Conservation (phyloP, 2,888 invertebrate genomes). For the Lampropteryx suffumata region DNA sequence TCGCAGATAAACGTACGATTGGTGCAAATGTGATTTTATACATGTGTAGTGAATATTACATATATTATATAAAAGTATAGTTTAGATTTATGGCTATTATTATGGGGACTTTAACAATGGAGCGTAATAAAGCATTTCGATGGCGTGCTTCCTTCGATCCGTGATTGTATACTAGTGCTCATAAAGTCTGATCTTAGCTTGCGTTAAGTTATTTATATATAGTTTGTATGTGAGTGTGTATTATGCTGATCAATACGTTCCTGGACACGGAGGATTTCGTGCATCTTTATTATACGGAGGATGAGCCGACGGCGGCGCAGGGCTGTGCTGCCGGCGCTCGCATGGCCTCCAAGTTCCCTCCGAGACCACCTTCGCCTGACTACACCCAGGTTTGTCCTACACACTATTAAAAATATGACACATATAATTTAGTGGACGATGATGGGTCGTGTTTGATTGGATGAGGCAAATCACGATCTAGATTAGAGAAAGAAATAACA, state of each 20-base stretch:
- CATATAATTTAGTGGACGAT: too few species aligned
- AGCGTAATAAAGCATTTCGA: slow-evolving; percentile 66
- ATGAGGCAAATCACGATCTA: too few species aligned
- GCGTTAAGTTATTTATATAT: slow-evolving; percentile 68
- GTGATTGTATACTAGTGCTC: slow-evolving; percentile 59
- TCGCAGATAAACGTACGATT: slow-evolving; percentile 57
- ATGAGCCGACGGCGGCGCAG: slow-evolving; percentile 69
- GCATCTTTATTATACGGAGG: slow-evolving; percentile 78
- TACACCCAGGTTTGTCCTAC: slow-evolving; percentile 69
- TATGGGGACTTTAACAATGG: slow-evolving; percentile 57
- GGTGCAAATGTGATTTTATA: slow-evolving; percentile 76
- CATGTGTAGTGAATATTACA: slow-evolving; percentile 59
- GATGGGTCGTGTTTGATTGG: too few species aligned
- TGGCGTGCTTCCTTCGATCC: slow-evolving; percentile 66
- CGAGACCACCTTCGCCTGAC: slow-evolving; percentile 70
- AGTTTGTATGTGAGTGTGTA: slow-evolving; percentile 61
- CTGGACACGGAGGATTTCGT: slow-evolving; percentile 82
- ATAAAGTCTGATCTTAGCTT: slow-evolving; percentile 72
- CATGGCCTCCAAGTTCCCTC: slow-evolving; percentile 73
- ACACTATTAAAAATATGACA: too few species aligned
- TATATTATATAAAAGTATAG: slow-evolving; percentile 55
- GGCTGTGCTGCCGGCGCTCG: slow-evolving; percentile 76
- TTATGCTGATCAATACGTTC: slow-evolving; percentile 80
- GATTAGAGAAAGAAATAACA: too few species aligned
- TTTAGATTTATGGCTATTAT: slow-evolving; percentile 46